Conservation (phyloP, 2,888 invertebrate species). For the Willowsia nigromaculata region DNA sequence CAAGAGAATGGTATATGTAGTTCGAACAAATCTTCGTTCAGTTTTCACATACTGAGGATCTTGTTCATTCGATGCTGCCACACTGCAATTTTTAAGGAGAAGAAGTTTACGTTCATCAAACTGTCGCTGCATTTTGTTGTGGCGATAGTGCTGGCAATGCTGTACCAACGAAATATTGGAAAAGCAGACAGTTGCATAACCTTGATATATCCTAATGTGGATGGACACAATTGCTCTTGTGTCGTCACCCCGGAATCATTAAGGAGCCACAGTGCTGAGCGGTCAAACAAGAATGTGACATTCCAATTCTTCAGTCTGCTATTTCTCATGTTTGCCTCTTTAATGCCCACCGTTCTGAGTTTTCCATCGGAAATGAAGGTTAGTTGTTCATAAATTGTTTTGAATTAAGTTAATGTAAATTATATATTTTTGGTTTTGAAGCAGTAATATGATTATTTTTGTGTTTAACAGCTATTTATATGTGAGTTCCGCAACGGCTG, state of each 20-base stretch:
- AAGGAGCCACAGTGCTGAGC: not conserved
- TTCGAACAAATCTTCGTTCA: conserved; percentile 29
- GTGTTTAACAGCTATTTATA: no score
- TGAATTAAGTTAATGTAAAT: no score
- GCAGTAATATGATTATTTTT: no score
- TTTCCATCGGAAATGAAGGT: conserved; percentile 73
- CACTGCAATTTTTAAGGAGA: conserved; percentile 43
- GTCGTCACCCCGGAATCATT: conserved; percentile 6
- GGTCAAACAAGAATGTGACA: conserved; percentile 38
- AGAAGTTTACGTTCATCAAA: conserved; percentile 49
- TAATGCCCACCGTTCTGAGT: conserved; percentile 69
- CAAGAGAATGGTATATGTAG: conserved; percentile 55
- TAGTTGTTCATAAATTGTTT: not conserved
- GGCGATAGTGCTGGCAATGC: conserved; percentile 42
- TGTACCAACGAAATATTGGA: conserved; percentile 62
- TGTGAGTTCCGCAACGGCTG: conserved; percentile 68
- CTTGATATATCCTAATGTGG: not conserved
- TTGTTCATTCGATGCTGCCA: conserved; percentile 22
- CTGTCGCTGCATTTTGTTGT: conserved; percentile 60
- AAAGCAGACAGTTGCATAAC: conserved; percentile 46
- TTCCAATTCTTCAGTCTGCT: conserved; percentile 68
- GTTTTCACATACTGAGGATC: conserved; percentile 17
- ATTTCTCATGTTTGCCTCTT: conserved; percentile 68
- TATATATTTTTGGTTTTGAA: no score
- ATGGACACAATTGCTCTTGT: conserved; percentile 44